Conservation (phyloP, 2,797 vertebrate genomes). For the Enteromius thamalakanensis region DNA sequence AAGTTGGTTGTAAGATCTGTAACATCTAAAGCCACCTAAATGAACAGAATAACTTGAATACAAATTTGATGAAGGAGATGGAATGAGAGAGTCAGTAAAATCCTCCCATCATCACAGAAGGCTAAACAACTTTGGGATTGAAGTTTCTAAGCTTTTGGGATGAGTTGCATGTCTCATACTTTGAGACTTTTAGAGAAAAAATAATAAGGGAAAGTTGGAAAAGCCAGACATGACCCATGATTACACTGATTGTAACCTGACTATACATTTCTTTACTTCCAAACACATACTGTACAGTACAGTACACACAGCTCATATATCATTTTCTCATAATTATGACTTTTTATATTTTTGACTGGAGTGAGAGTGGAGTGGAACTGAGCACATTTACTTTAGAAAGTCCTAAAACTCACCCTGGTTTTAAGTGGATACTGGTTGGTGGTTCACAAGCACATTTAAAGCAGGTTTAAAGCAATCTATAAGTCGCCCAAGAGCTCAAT, state of each 20-base stretch:
- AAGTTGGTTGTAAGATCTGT: too few species aligned
- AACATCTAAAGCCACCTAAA: not conserved
- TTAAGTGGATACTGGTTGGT: constrained; percentile 48
- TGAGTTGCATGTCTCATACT: not conserved
- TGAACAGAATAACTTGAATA: not conserved
- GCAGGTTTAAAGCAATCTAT: constrained; percentile 45
- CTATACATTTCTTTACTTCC: not conserved
- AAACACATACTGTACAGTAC: not conserved
- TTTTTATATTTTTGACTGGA: not conserved
- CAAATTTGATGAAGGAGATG: too few species aligned
- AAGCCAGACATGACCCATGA: not conserved
- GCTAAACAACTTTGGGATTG: constrained; percentile 46
- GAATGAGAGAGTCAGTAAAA: too few species aligned
- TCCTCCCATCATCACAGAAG: not conserved
- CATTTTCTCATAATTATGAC: not conserved
- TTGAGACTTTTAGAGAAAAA: constrained; percentile 1
- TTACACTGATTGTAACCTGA: not conserved
- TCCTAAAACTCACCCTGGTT: constrained; percentile 46
- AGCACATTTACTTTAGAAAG: not conserved
- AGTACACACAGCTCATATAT: not conserved
- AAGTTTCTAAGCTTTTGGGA: not conserved
- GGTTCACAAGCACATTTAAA: constrained; percentile 53
- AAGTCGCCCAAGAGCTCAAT: constrained; percentile 7
- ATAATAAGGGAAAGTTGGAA: not conserved
- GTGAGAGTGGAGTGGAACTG: not conserved